phyloP scores from a whole-genome alignment of 2,113 vertebrate genomes.

The Pardalotus punctatus region DNA sequence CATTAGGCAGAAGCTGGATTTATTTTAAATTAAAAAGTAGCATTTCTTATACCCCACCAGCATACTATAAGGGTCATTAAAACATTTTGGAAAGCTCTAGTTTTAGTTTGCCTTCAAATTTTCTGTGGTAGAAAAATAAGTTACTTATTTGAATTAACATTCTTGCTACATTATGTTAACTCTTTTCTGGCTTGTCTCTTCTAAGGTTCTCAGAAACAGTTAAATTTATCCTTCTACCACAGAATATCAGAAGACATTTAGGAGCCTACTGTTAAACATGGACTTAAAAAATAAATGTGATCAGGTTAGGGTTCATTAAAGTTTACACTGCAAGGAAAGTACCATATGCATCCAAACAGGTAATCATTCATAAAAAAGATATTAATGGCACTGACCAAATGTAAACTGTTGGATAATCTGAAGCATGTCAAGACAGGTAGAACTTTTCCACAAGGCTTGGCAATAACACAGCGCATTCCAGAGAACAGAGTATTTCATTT shows the following conservation, averaged over 20 bases:
- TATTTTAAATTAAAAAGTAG: constrained; percentile 72
- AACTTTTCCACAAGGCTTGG: neutral
- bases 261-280: neutral
- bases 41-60: constrained; percentile 27
- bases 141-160: neutral
- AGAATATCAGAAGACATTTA: neutral
- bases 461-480: neutral
- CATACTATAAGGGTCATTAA: constrained; percentile 19
- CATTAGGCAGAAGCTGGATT: constrained; percentile 51
- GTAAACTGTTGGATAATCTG: neutral
- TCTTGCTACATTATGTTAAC: neutral
- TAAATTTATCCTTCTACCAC: neutral
- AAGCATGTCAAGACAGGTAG: neutral
- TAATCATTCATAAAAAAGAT: neutral
- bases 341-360: neutral
- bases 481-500: neutral
- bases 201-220: neutral
- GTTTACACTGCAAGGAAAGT: neutral
- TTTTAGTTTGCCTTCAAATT: neutral
- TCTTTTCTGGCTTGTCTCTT: neutral
- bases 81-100: constrained; percentile 23
- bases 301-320: neutral
- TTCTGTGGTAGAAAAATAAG: neutral
- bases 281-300: neutral
- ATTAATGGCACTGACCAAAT: neutral